Conservation (phyloP, 1,140 invertebrate genomes). For the Drosophila sucinea region DNA sequence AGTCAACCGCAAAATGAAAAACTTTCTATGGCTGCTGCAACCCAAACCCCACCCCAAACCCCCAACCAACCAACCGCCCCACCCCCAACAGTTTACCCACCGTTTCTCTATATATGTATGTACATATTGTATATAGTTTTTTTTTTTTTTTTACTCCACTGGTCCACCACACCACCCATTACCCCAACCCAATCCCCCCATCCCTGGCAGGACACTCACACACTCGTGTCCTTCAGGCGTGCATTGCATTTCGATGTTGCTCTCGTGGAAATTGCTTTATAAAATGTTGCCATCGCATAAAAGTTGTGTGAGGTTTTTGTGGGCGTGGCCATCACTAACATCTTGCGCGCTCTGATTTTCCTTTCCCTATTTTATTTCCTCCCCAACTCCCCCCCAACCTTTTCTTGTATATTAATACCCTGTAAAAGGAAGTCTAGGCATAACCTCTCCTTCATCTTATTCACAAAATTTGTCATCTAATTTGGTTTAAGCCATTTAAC, state of each 20-base stretch:
- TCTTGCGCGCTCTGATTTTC: conserved; percentile 41
- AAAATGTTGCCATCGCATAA: conserved; percentile 71
- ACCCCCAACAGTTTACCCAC: conserved; percentile 24
- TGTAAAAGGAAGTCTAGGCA: neutral
- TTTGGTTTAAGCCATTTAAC: too few relatives aligned
- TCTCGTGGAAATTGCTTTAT: conserved; percentile 75
- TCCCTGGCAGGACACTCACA: conserved; percentile 47
- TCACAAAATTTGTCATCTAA: too few relatives aligned
- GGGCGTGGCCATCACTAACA: conserved; percentile 60
- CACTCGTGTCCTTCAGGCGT: conserved; percentile 67
- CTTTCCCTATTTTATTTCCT: conserved; percentile 10
- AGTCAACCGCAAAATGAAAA: conserved; percentile 78
- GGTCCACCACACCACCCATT: conserved; percentile 5
- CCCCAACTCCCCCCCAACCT: neutral
- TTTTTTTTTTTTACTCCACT: conserved; percentile 4
- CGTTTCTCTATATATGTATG: conserved; percentile 23
- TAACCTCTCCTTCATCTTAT: too few relatives aligned
- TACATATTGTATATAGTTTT: conserved; percentile 59
- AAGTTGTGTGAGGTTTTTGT: conserved; percentile 60
- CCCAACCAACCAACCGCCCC: conserved; percentile 31
- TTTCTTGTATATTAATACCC: conserved; percentile 29
- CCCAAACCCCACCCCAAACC: conserved; percentile 14
- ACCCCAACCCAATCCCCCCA: too few relatives aligned
- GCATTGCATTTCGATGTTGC: conserved; percentile 75
- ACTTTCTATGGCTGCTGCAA: conserved; percentile 69